Percentiles rank a stretch among this genome's conserved stretches.
These are phyloP conservation scores for Falco peregrinus DNA, from an alignment of 2,797 vertebrate species.

Conservation along the genomic window DNA sequence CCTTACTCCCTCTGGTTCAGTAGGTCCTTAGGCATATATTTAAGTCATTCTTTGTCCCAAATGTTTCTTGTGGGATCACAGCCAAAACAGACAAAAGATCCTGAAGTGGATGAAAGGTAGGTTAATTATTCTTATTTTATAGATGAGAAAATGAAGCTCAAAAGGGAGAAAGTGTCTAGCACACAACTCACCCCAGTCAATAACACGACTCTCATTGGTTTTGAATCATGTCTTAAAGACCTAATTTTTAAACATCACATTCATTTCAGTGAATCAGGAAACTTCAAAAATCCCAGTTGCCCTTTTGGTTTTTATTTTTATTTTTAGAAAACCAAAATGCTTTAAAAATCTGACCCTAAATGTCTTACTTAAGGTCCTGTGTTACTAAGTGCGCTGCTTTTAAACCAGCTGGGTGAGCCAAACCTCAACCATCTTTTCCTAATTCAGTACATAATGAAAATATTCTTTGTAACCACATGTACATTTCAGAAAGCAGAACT, in stretches of 20 bases:
- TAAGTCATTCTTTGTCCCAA: constrained; percentile 17
- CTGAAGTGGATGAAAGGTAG: background rate
- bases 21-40: constrained; percentile 27
- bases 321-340: background rate
- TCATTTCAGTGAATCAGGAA: background rate
- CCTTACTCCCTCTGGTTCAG: background rate
- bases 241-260: background rate
- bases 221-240: background rate
- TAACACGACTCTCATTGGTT: background rate
- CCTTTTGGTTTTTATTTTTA: background rate
- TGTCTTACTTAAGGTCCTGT: background rate
- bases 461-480: background rate
- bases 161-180: background rate
- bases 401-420: background rate
- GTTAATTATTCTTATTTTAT: constrained; percentile 35
- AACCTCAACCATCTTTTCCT: background rate
- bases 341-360: background rate
- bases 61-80: background rate
- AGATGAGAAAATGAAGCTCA: background rate
- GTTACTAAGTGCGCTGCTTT: background rate
- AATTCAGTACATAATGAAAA: background rate
- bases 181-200: background rate
- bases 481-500: background rate
- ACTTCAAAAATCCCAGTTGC: background rate
- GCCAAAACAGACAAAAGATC: constrained; percentile 45